Base-by-base conservation (phyloP, 2,113 vertebrate genomes). In the Daphoenositta chrysoptera region DNA sequence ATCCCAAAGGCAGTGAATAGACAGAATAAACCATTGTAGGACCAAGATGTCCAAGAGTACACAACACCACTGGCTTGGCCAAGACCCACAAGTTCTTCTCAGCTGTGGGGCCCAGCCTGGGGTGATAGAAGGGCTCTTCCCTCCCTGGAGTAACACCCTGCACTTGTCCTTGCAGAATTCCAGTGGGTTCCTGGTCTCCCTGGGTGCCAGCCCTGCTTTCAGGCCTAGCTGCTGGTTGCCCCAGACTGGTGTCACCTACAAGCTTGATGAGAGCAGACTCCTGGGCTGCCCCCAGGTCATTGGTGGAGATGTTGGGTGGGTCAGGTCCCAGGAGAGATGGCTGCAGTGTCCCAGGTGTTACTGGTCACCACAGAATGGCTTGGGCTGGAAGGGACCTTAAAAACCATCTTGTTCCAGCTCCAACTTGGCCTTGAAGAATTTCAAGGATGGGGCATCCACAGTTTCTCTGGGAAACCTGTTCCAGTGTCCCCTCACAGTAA, bases 401-500 rank as follows among this genome's bases (percentile, higher is more conserved):
- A 80, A 7, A 45, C 10, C 5, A 12, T 35, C 26, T 53, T 0
- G 0, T 79, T 80, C n/a, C 0, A 0, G 4, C n/a, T 37, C 13
- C 30, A 23, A 0, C 39, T 26, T 54, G 31, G 7, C 35, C 31
- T 53, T 50, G 75, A 48, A 24, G 10, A 42, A 3, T 37, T 68
- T 15, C 45, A 48, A 53, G 40, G 11, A 53, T 60, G 60, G 31
- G 18, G 10, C 35, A 61, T 26, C 40, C 31, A 3, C n/a, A 17
- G 13, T 35, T 42, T 54, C 39, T 66, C 31, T 54, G 27, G 22
- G 27, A 40, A 33, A 15, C 22, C 39, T 54, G 40, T 54, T 27
- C 31, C 47, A 60, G 13, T 17, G n/a, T 24, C 10, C 2, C 4
- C 30, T 73, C n/a, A 21, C 26, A 48, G 53, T 21, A 15, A 42